Evolutionary conservation across 2,888 invertebrate species (phyloP).

Genomic region (Eretmocerus hayati): DNA sequence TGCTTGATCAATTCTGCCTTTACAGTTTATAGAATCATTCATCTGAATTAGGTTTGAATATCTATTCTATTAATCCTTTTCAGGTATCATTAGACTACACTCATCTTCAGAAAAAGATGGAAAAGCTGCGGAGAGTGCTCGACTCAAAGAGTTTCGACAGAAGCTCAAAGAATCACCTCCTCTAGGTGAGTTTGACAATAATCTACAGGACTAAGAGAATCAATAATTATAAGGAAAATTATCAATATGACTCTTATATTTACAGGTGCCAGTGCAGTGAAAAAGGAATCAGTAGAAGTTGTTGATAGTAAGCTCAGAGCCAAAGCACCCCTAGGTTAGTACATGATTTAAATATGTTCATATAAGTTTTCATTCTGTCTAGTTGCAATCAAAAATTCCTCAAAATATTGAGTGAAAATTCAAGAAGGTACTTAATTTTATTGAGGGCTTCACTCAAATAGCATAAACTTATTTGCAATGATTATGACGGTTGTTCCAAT

Average conservation of each 20-base stretch:
- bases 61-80: not conserved
- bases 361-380: too few relatives aligned
- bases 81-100: constrained; percentile 1
- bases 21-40: too few relatives aligned
- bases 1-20: too few relatives aligned
- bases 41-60: too few relatives aligned
- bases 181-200: constrained; percentile 48
- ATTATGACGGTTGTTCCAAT: too few relatives aligned
- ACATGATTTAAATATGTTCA: too few relatives aligned
- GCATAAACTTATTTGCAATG: too few relatives aligned
- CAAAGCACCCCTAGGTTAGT: constrained; percentile 16
- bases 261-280: constrained; percentile 5
- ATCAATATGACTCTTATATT: not conserved
- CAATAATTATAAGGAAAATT: not conserved
- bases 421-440: too few relatives aligned
- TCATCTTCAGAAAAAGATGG: constrained; percentile 26
- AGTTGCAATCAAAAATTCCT: too few relatives aligned
- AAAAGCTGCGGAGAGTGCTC: constrained; percentile 49
- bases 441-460: too few relatives aligned
- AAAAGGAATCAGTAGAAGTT: not conserved
- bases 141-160: constrained; percentile 65
- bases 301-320: constrained; percentile 3
- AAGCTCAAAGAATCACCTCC: constrained; percentile 62
- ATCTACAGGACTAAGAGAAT: not conserved
- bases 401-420: too few relatives aligned